Conservation (phyloP, 2,888 invertebrate genomes). For the Nephrotoma flavescens region DNA sequence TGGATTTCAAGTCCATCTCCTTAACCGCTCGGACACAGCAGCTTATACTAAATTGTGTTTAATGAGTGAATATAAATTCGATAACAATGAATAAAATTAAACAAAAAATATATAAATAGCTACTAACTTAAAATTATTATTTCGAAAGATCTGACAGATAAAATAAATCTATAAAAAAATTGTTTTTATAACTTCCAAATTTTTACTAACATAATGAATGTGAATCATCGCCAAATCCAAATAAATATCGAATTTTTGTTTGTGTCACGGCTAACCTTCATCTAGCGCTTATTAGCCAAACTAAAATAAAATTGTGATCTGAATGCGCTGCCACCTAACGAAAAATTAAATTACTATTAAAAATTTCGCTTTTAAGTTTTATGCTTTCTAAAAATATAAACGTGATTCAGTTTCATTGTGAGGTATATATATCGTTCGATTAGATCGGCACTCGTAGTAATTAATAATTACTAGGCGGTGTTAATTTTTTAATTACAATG, state of each 20-base stretch:
- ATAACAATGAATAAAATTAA: background rate
- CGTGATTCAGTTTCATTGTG: background rate
- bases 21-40: slow-evolving; percentile 6
- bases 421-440: background rate
- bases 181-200: background rate
- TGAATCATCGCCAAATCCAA: background rate
- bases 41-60: background rate
- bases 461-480: background rate
- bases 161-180: background rate
- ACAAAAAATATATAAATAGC: background rate
- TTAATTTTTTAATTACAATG: background rate
- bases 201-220: background rate
- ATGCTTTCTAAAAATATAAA: background rate
- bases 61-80: background rate
- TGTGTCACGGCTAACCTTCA: background rate
- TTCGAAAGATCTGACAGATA: background rate
- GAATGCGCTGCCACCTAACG: background rate
- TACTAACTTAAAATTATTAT: background rate
- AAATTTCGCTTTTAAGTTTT: background rate
- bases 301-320: background rate
- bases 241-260: background rate
- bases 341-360: background rate
- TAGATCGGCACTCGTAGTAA: background rate
- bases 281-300: background rate
- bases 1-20: slow-evolving; percentile 7